These are phyloP conservation scores for Chauna torquata DNA, from an alignment of 2,113 vertebrate species.

Conservation along the genomic window DNA sequence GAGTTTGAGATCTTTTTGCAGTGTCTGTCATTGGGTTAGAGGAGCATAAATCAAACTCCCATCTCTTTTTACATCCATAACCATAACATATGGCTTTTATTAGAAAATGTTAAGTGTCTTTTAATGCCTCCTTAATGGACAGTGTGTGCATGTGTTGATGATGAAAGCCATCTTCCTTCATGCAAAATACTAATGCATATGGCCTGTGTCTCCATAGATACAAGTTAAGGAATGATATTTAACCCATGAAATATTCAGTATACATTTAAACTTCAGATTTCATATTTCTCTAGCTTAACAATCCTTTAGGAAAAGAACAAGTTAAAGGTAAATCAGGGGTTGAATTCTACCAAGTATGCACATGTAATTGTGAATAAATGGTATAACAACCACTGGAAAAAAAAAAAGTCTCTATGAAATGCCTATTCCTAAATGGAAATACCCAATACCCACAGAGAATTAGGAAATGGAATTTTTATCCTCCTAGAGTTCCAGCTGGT, in stretches of 20 bases:
- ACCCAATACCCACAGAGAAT: neutral
- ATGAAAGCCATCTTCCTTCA: constrained; percentile 45
- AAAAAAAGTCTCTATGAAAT: neutral
- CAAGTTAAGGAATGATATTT: constrained; percentile 38
- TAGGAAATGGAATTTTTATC: neutral
- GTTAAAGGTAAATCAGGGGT: neutral
- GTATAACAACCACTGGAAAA: neutral
- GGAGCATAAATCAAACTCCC: constrained; percentile 5
- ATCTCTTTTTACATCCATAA: constrained; percentile 43
- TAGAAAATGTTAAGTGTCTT: constrained; percentile 49
- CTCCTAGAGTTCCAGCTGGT: neutral
- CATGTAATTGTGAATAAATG: neutral
- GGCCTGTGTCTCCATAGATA: constrained; percentile 43
- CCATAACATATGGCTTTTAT: constrained; percentile 37
- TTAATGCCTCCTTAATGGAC: constrained; percentile 57
- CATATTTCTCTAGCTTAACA: neutral
- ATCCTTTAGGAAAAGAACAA: neutral
- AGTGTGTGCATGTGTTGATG: constrained; percentile 40
- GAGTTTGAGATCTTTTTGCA: constrained; percentile 27
- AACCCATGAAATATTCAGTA: neutral
- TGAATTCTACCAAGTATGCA: neutral
- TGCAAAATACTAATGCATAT: constrained; percentile 47
- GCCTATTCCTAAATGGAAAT: neutral
- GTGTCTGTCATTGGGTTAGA: constrained; percentile 15
- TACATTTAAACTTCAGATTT: neutral